A percentile compares a stretch with the other conserved stretches of the same genome.
phyloP scores from a whole-genome alignment of 2,797 vertebrate species.

The Eospalax fontanierii region DNA sequence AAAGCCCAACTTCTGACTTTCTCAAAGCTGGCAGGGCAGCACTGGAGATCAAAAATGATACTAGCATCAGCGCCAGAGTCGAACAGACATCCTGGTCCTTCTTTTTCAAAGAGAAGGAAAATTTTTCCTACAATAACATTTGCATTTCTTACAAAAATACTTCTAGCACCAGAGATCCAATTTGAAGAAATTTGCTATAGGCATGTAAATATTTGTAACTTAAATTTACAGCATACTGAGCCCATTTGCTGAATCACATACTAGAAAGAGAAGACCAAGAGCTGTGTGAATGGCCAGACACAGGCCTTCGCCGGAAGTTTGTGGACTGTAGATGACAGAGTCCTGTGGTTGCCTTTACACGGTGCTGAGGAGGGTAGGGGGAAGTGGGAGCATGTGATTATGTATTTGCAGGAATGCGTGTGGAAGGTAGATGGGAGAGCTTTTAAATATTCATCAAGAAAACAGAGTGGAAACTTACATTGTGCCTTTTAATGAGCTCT shows the following conservation, averaged over 20 bases:
- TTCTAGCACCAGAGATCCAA: neutral
- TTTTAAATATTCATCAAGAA: neutral
- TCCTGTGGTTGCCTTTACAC: accelerated
- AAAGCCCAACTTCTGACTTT: neutral
- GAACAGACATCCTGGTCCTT: no score
- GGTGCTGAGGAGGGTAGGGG: accelerated
- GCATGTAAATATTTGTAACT: neutral
- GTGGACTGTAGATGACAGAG: accelerated
- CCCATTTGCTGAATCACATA: neutral
- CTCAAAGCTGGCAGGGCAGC: accelerated
- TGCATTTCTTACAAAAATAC: neutral
- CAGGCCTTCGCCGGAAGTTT: accelerated
- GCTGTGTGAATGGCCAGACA: no score
- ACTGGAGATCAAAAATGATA: neutral
- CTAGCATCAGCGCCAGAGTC: accelerated
- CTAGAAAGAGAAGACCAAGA: neutral
- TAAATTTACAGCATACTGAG: neutral
- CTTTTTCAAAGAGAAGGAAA: neutral
- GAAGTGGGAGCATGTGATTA: accelerated
- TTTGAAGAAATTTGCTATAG: neutral
- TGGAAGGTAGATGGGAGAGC: neutral
- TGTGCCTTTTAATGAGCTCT: neutral
- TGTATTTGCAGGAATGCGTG: accelerated
- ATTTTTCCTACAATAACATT: neutral
- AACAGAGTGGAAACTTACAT: neutral